Conservation (phyloP, 2,888 invertebrate genomes). For the Microplitis deprimator region DNA sequence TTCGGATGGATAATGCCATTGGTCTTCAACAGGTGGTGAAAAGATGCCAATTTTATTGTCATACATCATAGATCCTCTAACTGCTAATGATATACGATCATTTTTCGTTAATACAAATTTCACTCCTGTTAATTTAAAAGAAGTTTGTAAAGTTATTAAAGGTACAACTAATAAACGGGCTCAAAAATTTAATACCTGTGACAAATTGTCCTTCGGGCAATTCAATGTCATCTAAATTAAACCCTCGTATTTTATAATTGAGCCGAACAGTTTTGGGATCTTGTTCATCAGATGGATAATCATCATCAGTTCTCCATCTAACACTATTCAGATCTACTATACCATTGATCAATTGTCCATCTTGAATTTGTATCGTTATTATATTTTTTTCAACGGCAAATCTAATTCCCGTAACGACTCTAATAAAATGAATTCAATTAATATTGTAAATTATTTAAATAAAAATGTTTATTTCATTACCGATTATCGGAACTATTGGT, state of each 20-base stretch:
- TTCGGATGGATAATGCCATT: neutral
- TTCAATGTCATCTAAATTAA: neutral
- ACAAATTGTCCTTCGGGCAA: neutral
- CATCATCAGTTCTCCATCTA: neutral
- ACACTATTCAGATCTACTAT: neutral
- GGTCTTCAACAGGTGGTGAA: neutral
- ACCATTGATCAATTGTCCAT: neutral
- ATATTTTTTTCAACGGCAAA: neutral
- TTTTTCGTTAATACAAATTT: neutral
- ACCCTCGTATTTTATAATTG: neutral
- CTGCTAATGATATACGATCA: neutral
- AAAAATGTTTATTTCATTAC: neutral
- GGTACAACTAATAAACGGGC: neutral
- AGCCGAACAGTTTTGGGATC: neutral
- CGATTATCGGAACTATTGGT: neutral
- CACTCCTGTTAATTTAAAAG: neutral
- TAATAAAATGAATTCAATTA: neutral
- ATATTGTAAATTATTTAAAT: neutral
- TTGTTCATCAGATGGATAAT: neutral
- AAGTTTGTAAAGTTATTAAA: neutral
- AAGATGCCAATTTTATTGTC: neutral
- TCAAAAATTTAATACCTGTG: neutral
- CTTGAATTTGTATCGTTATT: neutral
- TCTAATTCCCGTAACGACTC: neutral
- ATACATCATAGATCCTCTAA: neutral